Conservation (phyloP, 2,797 vertebrate genomes). For the Coendou prehensilis region DNA sequence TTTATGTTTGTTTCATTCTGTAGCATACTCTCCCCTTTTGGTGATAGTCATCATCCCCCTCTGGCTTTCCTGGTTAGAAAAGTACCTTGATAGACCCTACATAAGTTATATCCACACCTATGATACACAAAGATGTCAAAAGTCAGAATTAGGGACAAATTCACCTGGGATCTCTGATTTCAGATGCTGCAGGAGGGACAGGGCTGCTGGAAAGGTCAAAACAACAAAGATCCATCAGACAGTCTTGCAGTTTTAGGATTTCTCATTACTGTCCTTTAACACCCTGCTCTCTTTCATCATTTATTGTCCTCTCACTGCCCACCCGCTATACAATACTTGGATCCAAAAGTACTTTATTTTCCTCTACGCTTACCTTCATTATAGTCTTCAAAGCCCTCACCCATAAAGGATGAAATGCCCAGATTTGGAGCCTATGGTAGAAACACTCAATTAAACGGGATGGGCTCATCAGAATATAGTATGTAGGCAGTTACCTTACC, state of each 20-base stretch:
- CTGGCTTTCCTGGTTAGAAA: neutral
- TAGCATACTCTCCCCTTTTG: neutral
- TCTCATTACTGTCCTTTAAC: neutral
- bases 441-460: neutral
- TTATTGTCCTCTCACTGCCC: neutral
- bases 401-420: neutral
- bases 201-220: neutral
- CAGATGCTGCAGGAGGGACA: neutral
- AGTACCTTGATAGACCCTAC: neutral
- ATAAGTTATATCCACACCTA: neutral
- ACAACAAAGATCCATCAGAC: neutral
- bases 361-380: neutral
- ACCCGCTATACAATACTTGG: neutral
- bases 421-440: neutral
- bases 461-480: neutral
- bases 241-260: fast-evolving
- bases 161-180: neutral
- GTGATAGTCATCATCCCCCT: neutral
- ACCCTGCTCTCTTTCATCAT: fast-evolving
- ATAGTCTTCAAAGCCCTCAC: neutral
- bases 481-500: neutral
- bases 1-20: neutral
- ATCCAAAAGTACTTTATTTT: neutral
- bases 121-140: neutral
- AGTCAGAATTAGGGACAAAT: neutral